Evolutionary conservation across 2,113 vertebrate species (phyloP).

Genomic region (Myotis davidii): DNA sequence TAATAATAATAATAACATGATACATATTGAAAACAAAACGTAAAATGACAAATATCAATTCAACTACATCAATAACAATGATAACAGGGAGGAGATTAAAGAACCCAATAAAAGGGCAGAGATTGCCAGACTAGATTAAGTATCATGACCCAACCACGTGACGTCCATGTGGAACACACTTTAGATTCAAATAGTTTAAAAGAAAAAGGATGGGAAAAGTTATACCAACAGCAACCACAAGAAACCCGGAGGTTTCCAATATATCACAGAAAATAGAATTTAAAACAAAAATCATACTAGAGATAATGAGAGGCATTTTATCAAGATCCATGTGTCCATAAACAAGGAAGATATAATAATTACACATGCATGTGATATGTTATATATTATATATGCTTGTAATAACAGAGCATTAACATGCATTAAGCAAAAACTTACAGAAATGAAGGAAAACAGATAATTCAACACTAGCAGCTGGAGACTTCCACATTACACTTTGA

Average conservation of each 20-base stretch:
- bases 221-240: neutral
- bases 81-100: neutral
- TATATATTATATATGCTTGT: no score
- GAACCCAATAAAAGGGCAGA: neutral
- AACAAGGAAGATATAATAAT: neutral
- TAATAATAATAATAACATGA: neutral
- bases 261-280: neutral
- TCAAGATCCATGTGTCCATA: neutral
- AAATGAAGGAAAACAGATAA: neutral
- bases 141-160: neutral
- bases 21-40: neutral
- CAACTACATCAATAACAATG: neutral
- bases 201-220: neutral
- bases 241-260: neutral
- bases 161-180: neutral
- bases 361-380: no score
- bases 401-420: neutral
- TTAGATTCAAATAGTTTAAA: neutral
- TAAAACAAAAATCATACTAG: neutral
- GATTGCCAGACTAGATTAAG: neutral
- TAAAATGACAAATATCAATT: neutral
- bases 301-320: neutral
- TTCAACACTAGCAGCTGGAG: neutral
- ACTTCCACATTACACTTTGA: neutral
- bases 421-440: neutral